Percentiles rank a stretch among this genome's conserved stretches.
phyloP scores from a whole-genome alignment of 2,113 vertebrate species.

The Zootoca vivipara region DNA sequence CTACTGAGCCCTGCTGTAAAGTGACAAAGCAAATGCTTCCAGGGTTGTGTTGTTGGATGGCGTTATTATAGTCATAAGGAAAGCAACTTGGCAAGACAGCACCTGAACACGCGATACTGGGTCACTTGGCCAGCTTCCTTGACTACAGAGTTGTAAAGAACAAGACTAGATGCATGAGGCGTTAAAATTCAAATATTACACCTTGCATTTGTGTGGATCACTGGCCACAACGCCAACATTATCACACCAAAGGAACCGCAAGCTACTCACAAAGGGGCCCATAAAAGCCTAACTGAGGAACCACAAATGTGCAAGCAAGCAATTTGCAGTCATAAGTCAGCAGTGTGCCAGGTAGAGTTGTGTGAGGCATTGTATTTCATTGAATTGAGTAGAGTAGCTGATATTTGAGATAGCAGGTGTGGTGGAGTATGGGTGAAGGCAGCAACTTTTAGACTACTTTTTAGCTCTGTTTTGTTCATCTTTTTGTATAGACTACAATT shows the following conservation, averaged over 20 bases:
- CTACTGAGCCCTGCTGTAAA: not conserved
- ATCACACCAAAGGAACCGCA: not conserved
- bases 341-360: not conserved
- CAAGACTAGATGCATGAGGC: not conserved
- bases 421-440: too few relatives aligned
- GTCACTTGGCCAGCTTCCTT: not conserved
- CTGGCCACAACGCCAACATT: too few relatives aligned
- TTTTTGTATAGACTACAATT: too few relatives aligned
- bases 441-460: not conserved
- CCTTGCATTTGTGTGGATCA: not conserved
- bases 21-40: slow-evolving; percentile 22
- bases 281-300: not conserved
- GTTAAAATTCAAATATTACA: not conserved
- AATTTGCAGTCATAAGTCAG: not conserved
- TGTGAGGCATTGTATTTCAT: too few relatives aligned
- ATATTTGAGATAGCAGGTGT: too few relatives aligned
- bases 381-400: too few relatives aligned
- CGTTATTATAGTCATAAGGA: not conserved
- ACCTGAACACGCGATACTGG: not conserved
- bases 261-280: not conserved
- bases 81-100: not conserved
- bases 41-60: not conserved
- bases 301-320: not conserved
- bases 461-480: not conserved
- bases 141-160: not conserved